Evolutionary conservation across 2,113 vertebrate species (phyloP).

Genomic region (Cyprinodon tularosa): DNA sequence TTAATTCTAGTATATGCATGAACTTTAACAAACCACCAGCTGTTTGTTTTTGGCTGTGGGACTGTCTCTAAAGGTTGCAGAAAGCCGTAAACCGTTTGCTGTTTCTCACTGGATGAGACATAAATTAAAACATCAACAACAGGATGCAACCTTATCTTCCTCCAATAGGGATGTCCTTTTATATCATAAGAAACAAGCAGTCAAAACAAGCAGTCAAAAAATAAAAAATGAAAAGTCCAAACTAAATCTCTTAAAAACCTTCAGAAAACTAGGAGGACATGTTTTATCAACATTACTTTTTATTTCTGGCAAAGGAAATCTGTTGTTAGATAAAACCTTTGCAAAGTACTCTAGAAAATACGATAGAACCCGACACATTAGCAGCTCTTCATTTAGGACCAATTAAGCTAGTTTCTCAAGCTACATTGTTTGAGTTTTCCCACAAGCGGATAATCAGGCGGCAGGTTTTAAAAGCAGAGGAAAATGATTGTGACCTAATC

Average conservation of each 20-base stretch:
- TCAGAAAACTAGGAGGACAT: background rate
- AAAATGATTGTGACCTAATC: slow-evolving; percentile 59
- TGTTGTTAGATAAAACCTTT: background rate
- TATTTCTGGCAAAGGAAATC: background rate
- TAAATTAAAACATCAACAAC: background rate
- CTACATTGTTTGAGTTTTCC: slow-evolving; percentile 20
- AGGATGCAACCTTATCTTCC: background rate
- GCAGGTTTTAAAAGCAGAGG: slow-evolving; percentile 28
- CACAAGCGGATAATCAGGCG: slow-evolving; percentile 31
- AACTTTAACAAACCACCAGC: no score
- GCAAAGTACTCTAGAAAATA: background rate
- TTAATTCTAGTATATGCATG: no score
- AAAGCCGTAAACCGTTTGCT: background rate
- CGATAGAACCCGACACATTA: background rate
- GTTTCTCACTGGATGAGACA: no score
- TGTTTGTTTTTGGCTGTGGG: background rate
- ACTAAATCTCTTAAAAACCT: no score
- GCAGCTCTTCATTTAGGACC: slow-evolving; percentile 14
- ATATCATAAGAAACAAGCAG: no score
- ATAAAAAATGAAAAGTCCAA: no score
- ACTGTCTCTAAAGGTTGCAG: background rate
- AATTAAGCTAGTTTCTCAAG: slow-evolving; percentile 11
- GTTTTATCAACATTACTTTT: background rate
- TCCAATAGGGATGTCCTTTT: background rate
- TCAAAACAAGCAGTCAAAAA: no score